Base-by-base conservation (phyloP, 2,113 vertebrate species). In the Gobio gobio region DNA sequence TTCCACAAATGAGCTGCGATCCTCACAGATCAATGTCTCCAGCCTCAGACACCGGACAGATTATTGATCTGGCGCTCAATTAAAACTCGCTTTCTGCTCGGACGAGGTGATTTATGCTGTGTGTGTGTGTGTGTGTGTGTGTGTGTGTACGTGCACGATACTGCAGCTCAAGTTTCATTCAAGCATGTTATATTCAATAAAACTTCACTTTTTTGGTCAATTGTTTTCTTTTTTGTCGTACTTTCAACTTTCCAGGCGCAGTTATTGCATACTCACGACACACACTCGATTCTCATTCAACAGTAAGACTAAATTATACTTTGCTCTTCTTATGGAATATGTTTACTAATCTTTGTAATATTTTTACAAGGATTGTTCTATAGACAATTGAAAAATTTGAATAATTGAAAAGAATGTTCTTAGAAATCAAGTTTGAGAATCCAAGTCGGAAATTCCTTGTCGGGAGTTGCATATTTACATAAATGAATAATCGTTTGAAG, bases 21-120 rank as follows among this genome's bases (percentile, higher is more conserved):
- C 24, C 43, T n/a, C 43, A 14, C 4, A 14, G 79, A 83, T 76
- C 40, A 43, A 79, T 85, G 75, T 22, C 29, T 80, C 56, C 83
- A 66, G 77, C 85, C 78, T 61, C 58, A 9, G 59, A 33, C 64
- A 83, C 58, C 26, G 40, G 85, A 64, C 79, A 18, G 89, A 87
- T 16, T 90, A 94, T 93, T 86, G 91, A 93, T 94, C 91, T 73
- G 68, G 77, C 16, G 9, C 74, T 70, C 33, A n/a, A 24, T 73
- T 73, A 73, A 73, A 72, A 45, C 68, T 58, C 13, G 45, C 66
- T 5, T 73, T 24, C 70, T 73, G 22, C 6, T 24, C 5, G 22
- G 22, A 43, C 22, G 3, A 61, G 7, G 22, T 47, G 70, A 73
- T 47, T 24, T 24, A 22, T 70, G 33, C n/a, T 29, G 1, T 20